Conservation (phyloP, 2,113 vertebrate species). For the Caloenas nicobarica region DNA sequence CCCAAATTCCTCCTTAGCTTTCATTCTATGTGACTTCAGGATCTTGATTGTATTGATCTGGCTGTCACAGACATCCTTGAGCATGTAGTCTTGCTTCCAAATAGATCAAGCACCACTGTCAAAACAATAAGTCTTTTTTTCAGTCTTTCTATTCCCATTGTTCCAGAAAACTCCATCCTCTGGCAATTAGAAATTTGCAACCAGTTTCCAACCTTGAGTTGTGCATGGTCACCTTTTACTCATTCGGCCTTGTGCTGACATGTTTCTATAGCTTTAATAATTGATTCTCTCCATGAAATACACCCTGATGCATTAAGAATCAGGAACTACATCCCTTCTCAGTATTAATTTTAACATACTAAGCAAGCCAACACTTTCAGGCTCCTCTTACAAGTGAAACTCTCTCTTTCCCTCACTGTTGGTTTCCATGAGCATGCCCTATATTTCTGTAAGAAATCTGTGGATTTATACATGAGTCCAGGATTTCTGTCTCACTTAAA, state of each 20-base stretch:
- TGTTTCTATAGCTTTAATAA: constrained; percentile 10
- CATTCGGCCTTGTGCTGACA: background rate
- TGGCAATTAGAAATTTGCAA: background rate
- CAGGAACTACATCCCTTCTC: background rate
- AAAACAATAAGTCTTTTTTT: background rate
- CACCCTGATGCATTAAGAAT: background rate
- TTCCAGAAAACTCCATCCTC: background rate
- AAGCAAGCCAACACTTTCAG: background rate
- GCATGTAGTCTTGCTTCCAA: background rate
- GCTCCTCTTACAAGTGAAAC: background rate
- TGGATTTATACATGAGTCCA: background rate
- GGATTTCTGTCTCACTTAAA: background rate
- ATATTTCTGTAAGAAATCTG: background rate
- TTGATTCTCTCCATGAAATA: background rate
- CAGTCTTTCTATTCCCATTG: background rate
- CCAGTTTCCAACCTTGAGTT: background rate
- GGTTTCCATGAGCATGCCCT: background rate
- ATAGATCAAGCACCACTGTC: background rate
- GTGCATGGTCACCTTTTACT: background rate
- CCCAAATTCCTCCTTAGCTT: background rate
- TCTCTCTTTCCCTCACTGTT: background rate
- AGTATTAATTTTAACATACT: background rate
- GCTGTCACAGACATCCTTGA: background rate
- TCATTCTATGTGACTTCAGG: background rate
- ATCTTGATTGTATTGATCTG: background rate